These are phyloP conservation scores for Sinopyrophorus schimmeli DNA, from an alignment of 2,888 invertebrate genomes.

Conservation along the genomic window DNA sequence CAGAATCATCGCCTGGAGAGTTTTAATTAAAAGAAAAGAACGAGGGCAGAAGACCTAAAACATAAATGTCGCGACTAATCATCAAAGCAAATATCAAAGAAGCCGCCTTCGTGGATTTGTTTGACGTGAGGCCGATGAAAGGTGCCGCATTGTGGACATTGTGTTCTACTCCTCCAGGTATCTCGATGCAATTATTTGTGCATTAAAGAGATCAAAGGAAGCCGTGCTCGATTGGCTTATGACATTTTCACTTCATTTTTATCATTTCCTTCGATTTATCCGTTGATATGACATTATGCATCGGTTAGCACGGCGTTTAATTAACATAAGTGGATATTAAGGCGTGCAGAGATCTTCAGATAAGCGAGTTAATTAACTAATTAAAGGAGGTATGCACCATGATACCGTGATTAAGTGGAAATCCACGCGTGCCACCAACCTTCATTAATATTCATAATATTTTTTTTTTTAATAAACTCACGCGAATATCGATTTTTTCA, in stretches of 20 bases:
- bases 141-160: conserved; percentile 29
- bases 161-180: conserved; percentile 29
- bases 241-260: conserved; percentile 20
- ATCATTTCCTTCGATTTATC: too few species aligned
- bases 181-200: conserved; percentile 31
- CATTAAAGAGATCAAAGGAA: conserved; percentile 26
- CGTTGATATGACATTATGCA: too few species aligned
- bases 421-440: conserved; percentile 26
- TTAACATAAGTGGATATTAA: conserved; percentile 24
- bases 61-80: conserved; percentile 22
- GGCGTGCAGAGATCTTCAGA: conserved; percentile 28
- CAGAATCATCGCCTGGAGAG: too few species aligned
- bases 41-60: conserved; percentile 15
- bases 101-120: conserved; percentile 34
- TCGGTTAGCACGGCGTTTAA: conserved; percentile 20
- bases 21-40: conserved; percentile 7
- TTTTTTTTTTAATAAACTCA: too few species aligned
- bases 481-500: too few species aligned
- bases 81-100: conserved; percentile 41
- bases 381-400: conserved; percentile 32
- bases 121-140: conserved; percentile 30
- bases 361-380: conserved; percentile 36
- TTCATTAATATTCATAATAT: too few species aligned
- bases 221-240: conserved; percentile 21
- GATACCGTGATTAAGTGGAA: conserved; percentile 25